phyloP scores from a whole-genome alignment of 2,797 vertebrate genomes.

The Synaphobranchus kaupii region DNA sequence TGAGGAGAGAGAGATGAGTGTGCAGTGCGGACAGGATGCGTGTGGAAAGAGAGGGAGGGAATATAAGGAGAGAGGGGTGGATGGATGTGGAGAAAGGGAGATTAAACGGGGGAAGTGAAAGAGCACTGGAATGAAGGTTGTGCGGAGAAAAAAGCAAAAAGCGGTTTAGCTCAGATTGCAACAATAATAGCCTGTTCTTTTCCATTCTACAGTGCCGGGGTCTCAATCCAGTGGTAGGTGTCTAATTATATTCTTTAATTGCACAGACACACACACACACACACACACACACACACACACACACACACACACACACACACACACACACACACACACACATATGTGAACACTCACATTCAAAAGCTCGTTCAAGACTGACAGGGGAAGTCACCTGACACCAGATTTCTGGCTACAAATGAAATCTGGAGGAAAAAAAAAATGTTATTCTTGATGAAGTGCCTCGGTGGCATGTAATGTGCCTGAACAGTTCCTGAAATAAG shows the following conservation, averaged over 20 bases:
- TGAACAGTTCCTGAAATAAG: constrained; percentile 49
- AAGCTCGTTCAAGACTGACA: neutral
- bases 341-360: neutral
- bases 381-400: constrained; percentile 53
- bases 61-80: neutral
- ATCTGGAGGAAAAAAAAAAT: constrained; percentile 34
- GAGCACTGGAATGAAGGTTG: neutral
- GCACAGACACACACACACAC: neutral
- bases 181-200: constrained; percentile 16
- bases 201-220: constrained; percentile 56
- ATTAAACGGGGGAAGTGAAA: neutral
- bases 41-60: neutral
- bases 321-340: neutral
- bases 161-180: neutral
- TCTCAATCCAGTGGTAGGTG: constrained; percentile 62
- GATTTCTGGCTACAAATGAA: neutral
- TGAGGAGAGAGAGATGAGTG: neutral
- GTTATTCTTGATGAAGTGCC: constrained; percentile 11
- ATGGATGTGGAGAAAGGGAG: neutral
- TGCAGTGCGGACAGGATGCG: neutral
- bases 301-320: neutral
- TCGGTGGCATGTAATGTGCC: constrained; percentile 22
- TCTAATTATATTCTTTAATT: neutral
- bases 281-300: neutral
- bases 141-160: neutral